Conservation (phyloP, 2,888 invertebrate genomes). For the Sinotaia quadrata region DNA sequence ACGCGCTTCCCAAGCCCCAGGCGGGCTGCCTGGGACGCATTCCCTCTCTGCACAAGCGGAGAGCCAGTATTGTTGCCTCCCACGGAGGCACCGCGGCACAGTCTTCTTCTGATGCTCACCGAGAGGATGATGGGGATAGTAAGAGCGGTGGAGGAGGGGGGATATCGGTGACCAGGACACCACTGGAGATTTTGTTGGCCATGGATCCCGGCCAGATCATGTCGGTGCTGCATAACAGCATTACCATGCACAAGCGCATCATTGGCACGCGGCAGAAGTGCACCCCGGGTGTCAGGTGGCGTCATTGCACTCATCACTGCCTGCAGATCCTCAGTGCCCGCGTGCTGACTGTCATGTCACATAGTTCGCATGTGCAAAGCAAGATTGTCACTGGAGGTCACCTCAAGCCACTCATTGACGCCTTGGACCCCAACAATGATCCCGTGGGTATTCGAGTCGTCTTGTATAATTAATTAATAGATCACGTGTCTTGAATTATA, state of each 20-base stretch:
- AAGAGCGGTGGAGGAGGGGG: constrained; percentile 1
- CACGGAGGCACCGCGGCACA: constrained; percentile 22
- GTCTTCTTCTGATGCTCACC: constrained; percentile 22
- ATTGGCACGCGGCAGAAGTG: constrained; percentile 77
- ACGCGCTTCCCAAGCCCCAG: constrained; percentile 12
- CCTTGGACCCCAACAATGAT: constrained; percentile 78
- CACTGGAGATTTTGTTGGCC: constrained; percentile 64
- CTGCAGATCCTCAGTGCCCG: constrained; percentile 77
- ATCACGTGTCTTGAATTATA: too few relatives aligned
- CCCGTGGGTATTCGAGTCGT: constrained; percentile 75
- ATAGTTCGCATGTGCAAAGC: constrained; percentile 75
- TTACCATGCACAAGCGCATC: constrained; percentile 78
- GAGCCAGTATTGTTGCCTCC: constrained; percentile 33
- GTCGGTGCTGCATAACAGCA: constrained; percentile 77
- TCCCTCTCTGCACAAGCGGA: constrained; percentile 40
- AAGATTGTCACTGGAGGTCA: constrained; percentile 76
- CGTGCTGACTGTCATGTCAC: constrained; percentile 77
- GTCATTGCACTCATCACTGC: constrained; percentile 78
- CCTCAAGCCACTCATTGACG: constrained; percentile 76
- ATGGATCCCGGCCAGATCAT: constrained; percentile 75
- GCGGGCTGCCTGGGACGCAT: constrained; percentile 37
- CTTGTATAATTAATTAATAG: too few relatives aligned
- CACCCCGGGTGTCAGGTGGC: constrained; percentile 77
- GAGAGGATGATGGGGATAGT: constrained; percentile 40
- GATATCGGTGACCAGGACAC: constrained; percentile 49